A percentile compares a stretch with the other conserved stretches of the same genome.
Conservation (phyloP, 2,113 vertebrate species). For the Scatophagus argus region DNA sequence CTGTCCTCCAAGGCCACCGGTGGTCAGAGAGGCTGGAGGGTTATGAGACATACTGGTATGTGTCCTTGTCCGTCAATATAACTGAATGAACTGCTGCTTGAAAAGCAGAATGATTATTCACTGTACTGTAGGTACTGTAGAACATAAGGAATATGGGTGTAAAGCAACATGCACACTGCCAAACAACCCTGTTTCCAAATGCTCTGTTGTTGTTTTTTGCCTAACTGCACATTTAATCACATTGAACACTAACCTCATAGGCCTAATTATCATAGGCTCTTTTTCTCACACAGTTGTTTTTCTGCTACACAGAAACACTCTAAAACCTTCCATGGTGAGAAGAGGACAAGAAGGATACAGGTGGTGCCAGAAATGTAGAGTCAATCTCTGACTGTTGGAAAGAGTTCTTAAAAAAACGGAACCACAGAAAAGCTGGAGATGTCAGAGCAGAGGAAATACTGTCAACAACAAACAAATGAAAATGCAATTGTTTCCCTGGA, state of each 20-base stretch:
- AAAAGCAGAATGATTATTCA: constrained; percentile 20
- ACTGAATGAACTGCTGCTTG: constrained; percentile 21
- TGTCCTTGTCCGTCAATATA: constrained; percentile 21
- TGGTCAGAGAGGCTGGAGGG: constrained; percentile 19
- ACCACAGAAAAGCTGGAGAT: not conserved
- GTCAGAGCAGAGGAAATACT: not conserved
- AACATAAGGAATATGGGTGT: not conserved
- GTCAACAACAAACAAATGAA: not conserved
- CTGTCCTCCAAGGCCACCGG: constrained; percentile 13
- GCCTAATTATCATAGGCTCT: too few relatives aligned
- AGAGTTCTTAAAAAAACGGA: not conserved
- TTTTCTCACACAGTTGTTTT: not conserved
- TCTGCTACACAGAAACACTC: constrained; percentile 7
- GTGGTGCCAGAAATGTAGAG: constrained; percentile 23
- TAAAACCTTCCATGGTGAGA: not conserved
- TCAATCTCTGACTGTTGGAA: not conserved
- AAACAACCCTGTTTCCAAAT: not conserved
- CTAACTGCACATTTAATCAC: constrained; percentile 32
- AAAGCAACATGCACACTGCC: not conserved
- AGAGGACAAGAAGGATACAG: not conserved
- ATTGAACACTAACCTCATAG: not conserved
- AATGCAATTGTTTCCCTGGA: constrained; percentile 12
- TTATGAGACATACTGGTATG: not conserved
- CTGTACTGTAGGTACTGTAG: too few relatives aligned
- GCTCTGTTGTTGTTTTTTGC: not conserved